Evolutionary conservation across 2,113 vertebrate genomes (phyloP), one percentile per base, ranked within the genome.

Genomic region (Oncorhynchus tshawytscha): DNA sequence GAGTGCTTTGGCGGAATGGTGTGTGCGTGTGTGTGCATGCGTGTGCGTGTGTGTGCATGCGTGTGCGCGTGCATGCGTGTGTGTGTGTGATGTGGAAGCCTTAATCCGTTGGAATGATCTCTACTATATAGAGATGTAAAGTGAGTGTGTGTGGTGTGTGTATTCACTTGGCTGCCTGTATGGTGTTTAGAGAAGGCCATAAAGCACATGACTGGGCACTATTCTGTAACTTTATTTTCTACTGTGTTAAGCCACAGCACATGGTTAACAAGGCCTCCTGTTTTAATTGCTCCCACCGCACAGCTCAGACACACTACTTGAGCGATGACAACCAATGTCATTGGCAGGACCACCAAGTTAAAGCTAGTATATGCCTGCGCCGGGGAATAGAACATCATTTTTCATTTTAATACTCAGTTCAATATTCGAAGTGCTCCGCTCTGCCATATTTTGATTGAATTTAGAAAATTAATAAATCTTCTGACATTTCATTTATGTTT

Each of bases 231-330:
- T 54, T 82, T 76, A 83, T 85, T 86, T 83, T 73, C 73, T 77
- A 51, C 78, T 82, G 70, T 39, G 76, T 75, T 84, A 82, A 88
- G 86, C 81, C 71, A 25, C 57, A 83, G 78, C 77, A 83, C 75
- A 75, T 59, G 72, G 86, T 81, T 90, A 90, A 88, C 88, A 90
- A 91, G 72, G 81, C 85, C 77, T 78, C 79, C 82, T 80, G 85
- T 81, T 90, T 88, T 81, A 69, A 94, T 89, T 88, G 89, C 93
- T 95, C 92, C 95, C 91, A 95, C 92, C 91, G 84, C 83, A 81
- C 82, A 76, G 88, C 82, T 84, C 85, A 62, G 2, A 87, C 89
- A 80, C 3, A n/a, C 86, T 88, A 88, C 80, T 85, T 76, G 87
- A 82, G 89, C 78, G 88, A 72, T 91, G 89, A 93, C 83, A 89